These are phyloP conservation scores for Aradus depressus DNA, from an alignment of 2,888 invertebrate species.

Conservation along the genomic window DNA sequence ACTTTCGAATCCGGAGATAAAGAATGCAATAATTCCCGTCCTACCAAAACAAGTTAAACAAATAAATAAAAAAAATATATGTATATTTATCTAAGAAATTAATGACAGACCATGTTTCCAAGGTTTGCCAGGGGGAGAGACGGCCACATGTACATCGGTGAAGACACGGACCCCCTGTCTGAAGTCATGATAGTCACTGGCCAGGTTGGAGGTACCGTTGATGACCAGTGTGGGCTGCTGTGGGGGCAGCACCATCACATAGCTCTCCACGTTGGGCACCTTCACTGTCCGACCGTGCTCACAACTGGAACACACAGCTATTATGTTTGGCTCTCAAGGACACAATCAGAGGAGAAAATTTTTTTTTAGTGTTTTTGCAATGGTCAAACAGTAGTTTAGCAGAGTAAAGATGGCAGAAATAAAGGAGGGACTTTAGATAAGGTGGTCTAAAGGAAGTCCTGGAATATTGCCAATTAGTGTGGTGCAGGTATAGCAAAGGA, in stretches of 20 bases:
- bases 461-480: too few relatives aligned
- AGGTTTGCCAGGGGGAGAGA: slow-evolving; percentile 36
- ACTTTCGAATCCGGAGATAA: too few relatives aligned
- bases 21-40: too few relatives aligned
- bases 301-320: slow-evolving; percentile 43
- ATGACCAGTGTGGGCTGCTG: slow-evolving; percentile 75
- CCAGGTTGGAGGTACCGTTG: slow-evolving; percentile 67
- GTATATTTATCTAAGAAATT: background rate
- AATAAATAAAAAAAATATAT: too few relatives aligned
- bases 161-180: slow-evolving; percentile 78
- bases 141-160: slow-evolving; percentile 68
- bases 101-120: slow-evolving; percentile 23
- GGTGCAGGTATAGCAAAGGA: too few relatives aligned
- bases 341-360: too few relatives aligned
- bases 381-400: background rate
- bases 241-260: slow-evolving; percentile 76
- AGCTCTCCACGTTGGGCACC: slow-evolving; percentile 67
- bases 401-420: background rate
- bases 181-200: slow-evolving; percentile 77
- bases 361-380: background rate
- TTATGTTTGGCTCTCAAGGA: background rate
- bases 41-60: too few relatives aligned
- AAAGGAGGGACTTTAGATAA: too few relatives aligned
- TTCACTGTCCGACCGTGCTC: slow-evolving; percentile 60
- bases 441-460: too few relatives aligned